Conservation (phyloP, 2,113 vertebrate genomes). For the Delphinus delphis region DNA sequence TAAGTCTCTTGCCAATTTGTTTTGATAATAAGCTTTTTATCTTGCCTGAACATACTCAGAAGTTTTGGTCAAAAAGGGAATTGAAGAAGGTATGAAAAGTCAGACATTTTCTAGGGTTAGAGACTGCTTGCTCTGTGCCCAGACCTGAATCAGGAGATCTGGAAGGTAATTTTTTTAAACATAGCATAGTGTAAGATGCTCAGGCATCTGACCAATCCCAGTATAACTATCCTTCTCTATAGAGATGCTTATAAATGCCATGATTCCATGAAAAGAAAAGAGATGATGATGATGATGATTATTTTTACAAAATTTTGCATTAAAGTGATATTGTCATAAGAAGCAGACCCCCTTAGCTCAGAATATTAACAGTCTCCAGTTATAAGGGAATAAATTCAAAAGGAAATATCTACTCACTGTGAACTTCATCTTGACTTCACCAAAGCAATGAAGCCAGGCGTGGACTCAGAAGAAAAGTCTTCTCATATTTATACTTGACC, state of each 20-base stretch:
- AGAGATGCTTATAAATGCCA: neutral
- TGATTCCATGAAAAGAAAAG: neutral
- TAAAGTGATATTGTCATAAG: neutral
- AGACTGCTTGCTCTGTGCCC: neutral
- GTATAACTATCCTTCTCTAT: neutral
- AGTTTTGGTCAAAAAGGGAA: slow-evolving; percentile 38
- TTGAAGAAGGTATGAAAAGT: neutral
- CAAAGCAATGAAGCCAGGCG: neutral
- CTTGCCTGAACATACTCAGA: neutral
- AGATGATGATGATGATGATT: neutral
- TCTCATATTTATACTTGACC: slow-evolving; percentile 75
- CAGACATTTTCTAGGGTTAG: neutral
- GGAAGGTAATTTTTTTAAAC: neutral
- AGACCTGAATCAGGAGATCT: neutral
- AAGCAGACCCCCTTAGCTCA: neutral
- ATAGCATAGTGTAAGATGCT: neutral
- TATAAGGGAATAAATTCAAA: neutral
- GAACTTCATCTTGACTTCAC: slow-evolving; percentile 74
- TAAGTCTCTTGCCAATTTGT: neutral
- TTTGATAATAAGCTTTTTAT: neutral
- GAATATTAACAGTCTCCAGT: neutral
- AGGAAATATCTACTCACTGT: slow-evolving; percentile 71
- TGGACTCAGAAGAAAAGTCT: slow-evolving; percentile 18
- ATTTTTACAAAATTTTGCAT: neutral
- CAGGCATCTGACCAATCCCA: neutral